A percentile compares a stretch with the other conserved stretches of the same genome.
Conservation (phyloP, 2,888 invertebrate genomes). For the Ennomos quercinarius region DNA sequence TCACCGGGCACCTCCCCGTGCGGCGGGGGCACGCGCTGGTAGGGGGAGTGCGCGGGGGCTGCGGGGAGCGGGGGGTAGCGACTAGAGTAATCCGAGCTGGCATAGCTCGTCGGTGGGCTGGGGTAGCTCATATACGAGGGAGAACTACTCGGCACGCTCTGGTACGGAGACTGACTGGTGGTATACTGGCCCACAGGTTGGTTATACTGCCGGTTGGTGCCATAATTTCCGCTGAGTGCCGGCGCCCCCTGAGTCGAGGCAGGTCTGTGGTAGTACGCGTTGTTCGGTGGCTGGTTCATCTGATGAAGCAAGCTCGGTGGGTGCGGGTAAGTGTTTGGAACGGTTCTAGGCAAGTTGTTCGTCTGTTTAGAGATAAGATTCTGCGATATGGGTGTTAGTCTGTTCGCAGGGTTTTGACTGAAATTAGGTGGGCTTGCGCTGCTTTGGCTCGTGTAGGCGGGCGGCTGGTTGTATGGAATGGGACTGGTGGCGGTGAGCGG, state of each 20-base stretch:
- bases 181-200: conserved; percentile 46
- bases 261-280: conserved; percentile 76
- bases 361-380: conserved; percentile 66
- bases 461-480: conserved; percentile 74
- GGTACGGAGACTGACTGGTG: conserved; percentile 69
- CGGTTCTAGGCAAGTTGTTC: conserved; percentile 60
- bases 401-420: conserved; percentile 73
- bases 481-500: conserved; percentile 62
- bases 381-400: conserved; percentile 72
- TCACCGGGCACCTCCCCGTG: conserved; percentile 76
- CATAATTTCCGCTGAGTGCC: conserved; percentile 53
- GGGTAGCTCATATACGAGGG: conserved; percentile 79
- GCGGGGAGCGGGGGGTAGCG: conserved; percentile 77
- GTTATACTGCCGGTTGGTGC: conserved; percentile 61
- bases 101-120: conserved; percentile 81
- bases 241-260: conserved; percentile 56
- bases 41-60: conserved; percentile 84
- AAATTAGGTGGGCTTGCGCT: conserved; percentile 74
- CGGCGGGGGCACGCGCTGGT: conserved; percentile 87
- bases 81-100: conserved; percentile 81
- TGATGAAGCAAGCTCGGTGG: conserved; percentile 70
- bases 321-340: conserved; percentile 72
- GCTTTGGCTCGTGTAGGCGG: conserved; percentile 66
- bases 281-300: conserved; percentile 64
- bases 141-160: conserved; percentile 78